Conservation (phyloP, 2,113 vertebrate genomes). For the Microtus montanus region DNA sequence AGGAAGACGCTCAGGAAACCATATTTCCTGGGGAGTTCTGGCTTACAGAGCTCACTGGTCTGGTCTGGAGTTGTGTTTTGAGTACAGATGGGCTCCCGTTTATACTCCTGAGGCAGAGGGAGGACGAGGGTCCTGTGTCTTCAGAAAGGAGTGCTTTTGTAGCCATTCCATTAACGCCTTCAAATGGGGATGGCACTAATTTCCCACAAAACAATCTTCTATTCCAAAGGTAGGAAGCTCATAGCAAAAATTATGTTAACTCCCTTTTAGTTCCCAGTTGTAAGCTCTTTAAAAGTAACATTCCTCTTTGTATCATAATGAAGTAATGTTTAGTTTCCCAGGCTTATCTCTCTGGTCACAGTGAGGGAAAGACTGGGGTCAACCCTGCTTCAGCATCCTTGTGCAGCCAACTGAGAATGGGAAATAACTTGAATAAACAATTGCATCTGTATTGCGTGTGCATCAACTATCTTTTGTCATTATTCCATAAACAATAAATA, state of each 20-base stretch:
- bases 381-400: not conserved
- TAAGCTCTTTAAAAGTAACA: conserved; percentile 46
- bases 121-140: not conserved
- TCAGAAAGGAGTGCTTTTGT: not conserved
- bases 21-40: not conserved
- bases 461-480: not conserved
- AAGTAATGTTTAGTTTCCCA: not conserved
- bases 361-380: not conserved
- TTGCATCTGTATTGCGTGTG: not conserved
- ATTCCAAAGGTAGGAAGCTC: conserved; percentile 51
- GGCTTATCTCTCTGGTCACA: not conserved
- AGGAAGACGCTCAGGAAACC: not conserved
- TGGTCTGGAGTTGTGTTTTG: not conserved
- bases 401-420: not conserved
- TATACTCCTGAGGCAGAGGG: not conserved
- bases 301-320: conserved; percentile 32
- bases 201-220: conserved; percentile 29
- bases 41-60: not conserved
- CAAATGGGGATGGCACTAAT: not conserved
- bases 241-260: not conserved
- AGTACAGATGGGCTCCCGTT: not conserved
- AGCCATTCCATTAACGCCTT: conserved; percentile 40
- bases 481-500: not conserved
- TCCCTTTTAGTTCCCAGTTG: not conserved
- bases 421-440: not conserved